Evolutionary conservation across 2,797 vertebrate species (phyloP), one percentile per base, ranked within the genome.

Genomic region (Bradypodion ventrale): DNA sequence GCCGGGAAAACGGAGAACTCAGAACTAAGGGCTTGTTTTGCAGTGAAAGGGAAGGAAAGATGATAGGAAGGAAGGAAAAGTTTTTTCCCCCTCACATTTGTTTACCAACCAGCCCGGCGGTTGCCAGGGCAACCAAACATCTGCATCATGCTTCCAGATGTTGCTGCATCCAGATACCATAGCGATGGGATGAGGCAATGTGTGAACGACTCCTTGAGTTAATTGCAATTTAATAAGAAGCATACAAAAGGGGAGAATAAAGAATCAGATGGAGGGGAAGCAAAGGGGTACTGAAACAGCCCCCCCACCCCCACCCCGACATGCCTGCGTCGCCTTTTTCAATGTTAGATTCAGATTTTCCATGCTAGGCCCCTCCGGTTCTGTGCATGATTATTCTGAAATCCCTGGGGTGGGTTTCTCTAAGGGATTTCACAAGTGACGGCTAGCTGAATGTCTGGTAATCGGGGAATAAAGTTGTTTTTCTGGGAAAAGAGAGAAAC

Each of bases 51-150:
- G 81, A 75, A 75, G 32, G 85, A 75, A 83, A 69, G 76, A 62
- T 60, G 82, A 25, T 46, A 68, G 65, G 86, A 72, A 83, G 82
- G 78, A 84, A 87, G 86, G 65, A 76, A 83, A 80, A 80, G 56
- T 83, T 40, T 59, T 82, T 89, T 91, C 83, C 89, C 91, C 76
- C 76, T n/a, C 35, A 52, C 27, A 12, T 40, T 4, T 94, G 92
- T 94, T 94, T 93, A 94, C 93, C 91, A 88, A 83, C 89, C 87
- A 37, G 87, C 83, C 88, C 87, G 2, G 13, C 90, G 90, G 92
- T 94, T 87, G 91, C 94, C 73, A 78, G 89, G 88, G 91, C 86
- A 93, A 94, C 93, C 93, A 93, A 93, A 94, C 93, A 94, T 94
- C 93, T 93, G 92, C 91, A 92, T 86, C 85, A 78, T 60, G 84